Base-by-base conservation (phyloP, 2,797 vertebrate genomes). In the Schizopygopsis malacanthus region DNA sequence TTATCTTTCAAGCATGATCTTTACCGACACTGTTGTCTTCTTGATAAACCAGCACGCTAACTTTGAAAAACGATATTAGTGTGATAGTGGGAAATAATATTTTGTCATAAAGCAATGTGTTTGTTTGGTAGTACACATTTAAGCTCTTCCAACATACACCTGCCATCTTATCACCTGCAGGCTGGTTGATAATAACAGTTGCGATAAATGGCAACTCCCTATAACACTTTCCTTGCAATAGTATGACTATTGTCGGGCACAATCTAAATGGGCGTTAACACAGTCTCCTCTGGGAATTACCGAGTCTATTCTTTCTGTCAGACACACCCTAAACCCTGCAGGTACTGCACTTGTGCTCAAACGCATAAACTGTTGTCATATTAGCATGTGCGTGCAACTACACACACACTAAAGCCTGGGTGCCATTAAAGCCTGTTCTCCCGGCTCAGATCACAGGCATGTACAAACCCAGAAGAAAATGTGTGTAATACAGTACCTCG, bases 261-360 rank as follows among this genome's bases (percentile, higher is more conserved):
- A 45, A 79, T 59, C 61, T 13, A 73, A 76, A 84, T 70, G 81
- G 73, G 84, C 15, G 82, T 90, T 75, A 79, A 72, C 83, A 69
- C 56, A 41, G 45, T 75, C 81, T 81, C 43, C 78, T 81, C 61
- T 85, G 85, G 79, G 85, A 89, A 89, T 73, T 28, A 86, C 63
- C 1, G 22, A 85, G 76, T 83, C 82, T 47, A 85, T 86, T 85
- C 79, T 87, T 90, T 70, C 50, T 76, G 47, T 63, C 43, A 39
- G 88, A 89, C 89, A 90, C 89, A 89, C 89, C 89, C 89, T 82
- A 61, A 59, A 77, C 87, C 87, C 89, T 86, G 59, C 73, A 86
- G 86, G 84, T 75, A 77, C 52, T 72, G 50, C 65, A 28, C 61
- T 82, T 37, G 59, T 33, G 61, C 72, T 41, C 43, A 79, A 54